phyloP scores from a whole-genome alignment of 2,113 vertebrate species.

The Cyanoliseus patagonus region DNA sequence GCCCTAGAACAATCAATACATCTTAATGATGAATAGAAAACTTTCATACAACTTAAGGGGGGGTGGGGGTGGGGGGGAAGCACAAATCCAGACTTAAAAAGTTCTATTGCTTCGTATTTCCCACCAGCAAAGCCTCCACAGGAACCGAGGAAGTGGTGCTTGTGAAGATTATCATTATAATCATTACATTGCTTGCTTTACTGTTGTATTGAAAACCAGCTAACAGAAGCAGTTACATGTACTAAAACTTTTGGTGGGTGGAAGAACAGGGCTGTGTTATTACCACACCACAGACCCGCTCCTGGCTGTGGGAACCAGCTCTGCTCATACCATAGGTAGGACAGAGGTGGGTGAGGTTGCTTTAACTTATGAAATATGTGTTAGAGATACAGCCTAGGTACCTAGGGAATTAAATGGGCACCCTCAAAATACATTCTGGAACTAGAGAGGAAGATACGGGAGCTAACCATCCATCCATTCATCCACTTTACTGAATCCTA shows the following conservation, averaged over 20 bases:
- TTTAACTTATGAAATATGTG: neutral
- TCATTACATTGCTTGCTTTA: constrained; percentile 14
- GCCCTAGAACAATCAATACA: constrained; percentile 64
- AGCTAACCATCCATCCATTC: neutral
- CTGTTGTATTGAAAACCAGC: constrained; percentile 51
- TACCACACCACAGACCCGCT: neutral
- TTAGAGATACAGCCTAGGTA: neutral
- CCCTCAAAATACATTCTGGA: neutral
- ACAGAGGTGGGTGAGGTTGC: too few relatives aligned
- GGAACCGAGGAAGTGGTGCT: constrained; percentile 48
- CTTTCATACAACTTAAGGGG: constrained; percentile 34
- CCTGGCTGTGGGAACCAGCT: neutral
- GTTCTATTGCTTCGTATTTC: constrained; percentile 37
- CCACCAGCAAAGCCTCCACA: constrained; percentile 17
- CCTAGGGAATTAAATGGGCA: neutral
- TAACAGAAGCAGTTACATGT: constrained; percentile 16
- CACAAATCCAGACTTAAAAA: neutral
- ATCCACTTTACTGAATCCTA: neutral
- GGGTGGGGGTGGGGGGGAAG: neutral
- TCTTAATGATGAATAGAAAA: constrained; percentile 65
- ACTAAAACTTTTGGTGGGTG: neutral
- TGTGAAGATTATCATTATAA: constrained; percentile 48
- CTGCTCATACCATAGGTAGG: neutral
- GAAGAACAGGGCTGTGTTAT: neutral
- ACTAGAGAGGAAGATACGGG: neutral